These are phyloP conservation scores for Bombycilla garrulus DNA, from an alignment of 2,113 vertebrate species.

Conservation along the genomic window DNA sequence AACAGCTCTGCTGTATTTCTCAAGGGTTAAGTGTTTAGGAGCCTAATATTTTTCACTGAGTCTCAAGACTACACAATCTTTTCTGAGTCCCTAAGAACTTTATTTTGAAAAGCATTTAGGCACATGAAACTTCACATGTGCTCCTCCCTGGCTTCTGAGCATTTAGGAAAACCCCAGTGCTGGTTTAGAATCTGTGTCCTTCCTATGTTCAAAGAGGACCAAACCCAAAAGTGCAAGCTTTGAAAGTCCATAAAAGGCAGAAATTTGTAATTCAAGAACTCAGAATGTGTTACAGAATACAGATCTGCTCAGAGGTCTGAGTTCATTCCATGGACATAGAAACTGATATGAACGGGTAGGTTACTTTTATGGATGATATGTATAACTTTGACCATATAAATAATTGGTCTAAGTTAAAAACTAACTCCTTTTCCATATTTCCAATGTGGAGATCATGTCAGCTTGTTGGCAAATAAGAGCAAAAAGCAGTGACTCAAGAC, in stretches of 20 bases:
- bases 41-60: background rate
- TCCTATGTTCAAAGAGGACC: background rate
- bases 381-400: background rate
- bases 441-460: background rate
- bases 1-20: background rate
- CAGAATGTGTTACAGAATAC: background rate
- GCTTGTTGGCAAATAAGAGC: background rate
- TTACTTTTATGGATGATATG: background rate
- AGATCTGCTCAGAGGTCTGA: background rate
- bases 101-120: background rate
- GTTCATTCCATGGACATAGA: background rate
- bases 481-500: background rate
- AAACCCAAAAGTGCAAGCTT: background rate
- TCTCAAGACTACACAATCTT: background rate
- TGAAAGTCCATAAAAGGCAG: background rate
- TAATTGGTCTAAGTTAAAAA: background rate
- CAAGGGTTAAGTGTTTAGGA: background rate
- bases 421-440: background rate
- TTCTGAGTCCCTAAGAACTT: background rate
- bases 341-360: accelerated
- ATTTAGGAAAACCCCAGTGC: background rate
- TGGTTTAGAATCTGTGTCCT: background rate
- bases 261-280: background rate
- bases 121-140: accelerated
- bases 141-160: background rate